A percentile compares a stretch with the other conserved stretches of the same genome.
These are phyloP conservation scores for Torymus texanus DNA, from an alignment of 2,888 invertebrate species.

Conservation along the genomic window DNA sequence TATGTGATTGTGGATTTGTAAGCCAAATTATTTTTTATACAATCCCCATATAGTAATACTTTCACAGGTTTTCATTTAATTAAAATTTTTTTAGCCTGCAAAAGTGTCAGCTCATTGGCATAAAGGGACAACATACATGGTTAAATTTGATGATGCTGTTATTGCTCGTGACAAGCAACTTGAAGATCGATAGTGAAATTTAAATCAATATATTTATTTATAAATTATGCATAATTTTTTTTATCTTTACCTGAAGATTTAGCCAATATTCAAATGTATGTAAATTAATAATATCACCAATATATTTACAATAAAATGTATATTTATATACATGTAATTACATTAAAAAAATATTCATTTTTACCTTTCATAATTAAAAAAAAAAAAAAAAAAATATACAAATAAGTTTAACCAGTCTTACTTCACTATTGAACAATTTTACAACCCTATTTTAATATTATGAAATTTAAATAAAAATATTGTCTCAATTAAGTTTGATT, in stretches of 20 bases:
- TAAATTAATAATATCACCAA: no score
- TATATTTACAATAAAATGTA: no score
- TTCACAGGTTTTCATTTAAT: not conserved
- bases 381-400: no score
- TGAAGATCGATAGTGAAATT: conserved; percentile 84
- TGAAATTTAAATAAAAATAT: no score
- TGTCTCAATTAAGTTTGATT: no score
- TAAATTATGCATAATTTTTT: not conserved
- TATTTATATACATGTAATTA: no score
- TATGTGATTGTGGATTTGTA: conserved; percentile 97
- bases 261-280: no score
- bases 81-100: conserved; percentile 83
- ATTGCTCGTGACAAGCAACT: conserved; percentile 92
- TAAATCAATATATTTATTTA: not conserved
- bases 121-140: conserved; percentile 99
- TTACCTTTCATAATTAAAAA: no score
- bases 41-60: not conserved
- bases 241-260: not conserved
- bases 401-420: no score
- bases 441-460: no score
- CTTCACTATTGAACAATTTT: no score
- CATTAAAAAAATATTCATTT: no score
- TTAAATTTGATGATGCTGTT: conserved; percentile 96
- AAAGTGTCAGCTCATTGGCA: conserved; percentile 99
- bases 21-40: conserved; percentile 72